phyloP scores from a whole-genome alignment of 2,797 vertebrate genomes.

The Pygocentrus nattereri region DNA sequence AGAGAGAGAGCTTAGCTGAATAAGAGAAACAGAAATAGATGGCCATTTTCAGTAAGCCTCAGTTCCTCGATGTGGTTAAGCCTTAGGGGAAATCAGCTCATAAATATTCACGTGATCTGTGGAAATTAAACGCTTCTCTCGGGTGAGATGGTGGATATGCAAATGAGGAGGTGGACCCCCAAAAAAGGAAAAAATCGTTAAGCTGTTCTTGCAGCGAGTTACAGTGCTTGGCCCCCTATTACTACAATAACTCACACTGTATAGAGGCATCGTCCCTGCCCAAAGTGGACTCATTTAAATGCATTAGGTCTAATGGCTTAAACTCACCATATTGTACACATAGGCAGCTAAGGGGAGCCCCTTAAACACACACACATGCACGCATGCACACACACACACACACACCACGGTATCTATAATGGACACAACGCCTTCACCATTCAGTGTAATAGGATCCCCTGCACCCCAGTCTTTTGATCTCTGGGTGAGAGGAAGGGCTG shows the following conservation, averaged over 20 bases:
- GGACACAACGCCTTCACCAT: slow-evolving; percentile 41
- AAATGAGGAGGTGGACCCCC: slow-evolving; percentile 18
- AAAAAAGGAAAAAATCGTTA: not conserved
- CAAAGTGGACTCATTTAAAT: slow-evolving; percentile 26
- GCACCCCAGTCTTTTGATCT: slow-evolving; percentile 46
- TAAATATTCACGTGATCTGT: slow-evolving; percentile 33
- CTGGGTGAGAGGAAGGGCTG: slow-evolving; percentile 21
- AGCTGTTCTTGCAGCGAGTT: not conserved
- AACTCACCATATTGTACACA: slow-evolving; percentile 10
- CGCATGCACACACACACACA: slow-evolving; percentile 2
- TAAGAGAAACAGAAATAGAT: slow-evolving; percentile 36
- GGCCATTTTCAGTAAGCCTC: slow-evolving; percentile 16
- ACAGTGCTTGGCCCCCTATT: not conserved
- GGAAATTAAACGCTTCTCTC: slow-evolving; percentile 9
- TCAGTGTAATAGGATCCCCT: slow-evolving; percentile 31
- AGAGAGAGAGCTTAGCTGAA: slow-evolving; percentile 63
- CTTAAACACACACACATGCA: slow-evolving; percentile 6
- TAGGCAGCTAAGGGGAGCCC: slow-evolving; percentile 13
- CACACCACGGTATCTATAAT: slow-evolving; percentile 40
- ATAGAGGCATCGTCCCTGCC: not conserved
- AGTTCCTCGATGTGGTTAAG: slow-evolving; percentile 12
- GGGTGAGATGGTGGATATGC: slow-evolving; percentile 25
- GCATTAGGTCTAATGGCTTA: not conserved
- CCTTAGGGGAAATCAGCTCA: slow-evolving; percentile 23
- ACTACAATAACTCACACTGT: slow-evolving; percentile 1